Base-by-base conservation (phyloP, 2,888 invertebrate species). In the Plebejus argus region DNA sequence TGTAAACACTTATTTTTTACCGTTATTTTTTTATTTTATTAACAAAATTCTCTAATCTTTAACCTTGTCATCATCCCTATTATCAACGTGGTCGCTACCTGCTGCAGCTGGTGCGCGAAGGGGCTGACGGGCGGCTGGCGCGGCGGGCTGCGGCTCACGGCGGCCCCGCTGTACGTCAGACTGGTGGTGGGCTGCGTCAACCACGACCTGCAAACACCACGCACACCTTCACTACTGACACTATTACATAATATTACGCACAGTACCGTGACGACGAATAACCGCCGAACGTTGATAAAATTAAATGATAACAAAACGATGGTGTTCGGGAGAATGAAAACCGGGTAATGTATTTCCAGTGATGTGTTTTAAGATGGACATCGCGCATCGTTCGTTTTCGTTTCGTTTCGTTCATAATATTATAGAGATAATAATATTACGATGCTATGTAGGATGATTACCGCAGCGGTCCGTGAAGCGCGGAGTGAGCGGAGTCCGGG, bases 121-220 rank as follows among this genome's bases (percentile, higher is more conserved):
- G 91, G 91, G 80, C 92, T 91, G 80, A 91, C 89, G 0, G 93
- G 89, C 0, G 92, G 83, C 84, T 93, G 93, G 82, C 93, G 93
- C 1, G 90, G 87, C 0, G 92, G 91, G 82, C 91, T 91, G 70
- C 92, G 87, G 3, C 89, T 90, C 88, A 91, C 90, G 72, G 88
- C 86, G 28, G 87, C 85, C 80, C 91, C 91, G 6, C 87, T 85
- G 80, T 92, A 93, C 0, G 89, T 87, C 72, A 92, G 83, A 8
- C 90, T 88, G 6, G 88, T 82, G 7, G 91, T 83, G 1, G 92
- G 84, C 81, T 90, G 93, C 1, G 89, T 86, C 80, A 93, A 80
- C 93, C 93, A 93, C 53, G 91, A 83, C 8, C 93, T 93, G 86
- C n/a, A 66, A 58, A 33, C 18, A 66, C 28, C 66, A 23, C 66